Conservation (phyloP, 2,797 vertebrate species). For the Pangasius sanitwongsei region DNA sequence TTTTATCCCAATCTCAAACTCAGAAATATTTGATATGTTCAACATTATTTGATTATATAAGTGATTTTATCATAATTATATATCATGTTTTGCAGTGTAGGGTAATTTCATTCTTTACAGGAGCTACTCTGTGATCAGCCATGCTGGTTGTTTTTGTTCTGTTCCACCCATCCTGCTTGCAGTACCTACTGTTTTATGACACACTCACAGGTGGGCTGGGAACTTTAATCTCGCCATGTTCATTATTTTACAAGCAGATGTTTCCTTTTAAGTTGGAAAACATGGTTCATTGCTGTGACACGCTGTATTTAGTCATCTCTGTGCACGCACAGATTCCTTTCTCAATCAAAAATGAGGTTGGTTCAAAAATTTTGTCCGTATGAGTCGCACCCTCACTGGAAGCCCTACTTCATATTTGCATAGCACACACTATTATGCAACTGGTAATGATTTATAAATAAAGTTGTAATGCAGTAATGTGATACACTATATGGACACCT, state of each 20-base stretch:
- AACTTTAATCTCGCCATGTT: conserved; percentile 9
- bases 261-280: neutral
- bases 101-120: neutral
- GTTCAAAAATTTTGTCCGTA: neutral
- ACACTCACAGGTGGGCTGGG: conserved; percentile 12
- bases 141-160: conserved; percentile 2
- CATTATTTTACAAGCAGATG: conserved; percentile 31
- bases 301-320: neutral
- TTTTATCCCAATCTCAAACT: neutral
- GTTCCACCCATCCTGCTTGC: conserved; percentile 1
- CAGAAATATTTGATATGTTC: neutral
- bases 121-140: neutral
- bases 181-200: conserved; percentile 23
- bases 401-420: neutral
- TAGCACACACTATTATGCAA: neutral
- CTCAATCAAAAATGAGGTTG: neutral
- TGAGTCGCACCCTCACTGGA: neutral
- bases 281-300: neutral
- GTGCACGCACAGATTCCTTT: neutral
- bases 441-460: neutral
- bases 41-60: neutral
- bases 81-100: neutral
- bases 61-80: neutral
- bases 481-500: neutral
- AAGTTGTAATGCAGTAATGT: too few relatives aligned